Base-by-base conservation (phyloP, 2,888 invertebrate species). In the Andrena trimmerana region DNA sequence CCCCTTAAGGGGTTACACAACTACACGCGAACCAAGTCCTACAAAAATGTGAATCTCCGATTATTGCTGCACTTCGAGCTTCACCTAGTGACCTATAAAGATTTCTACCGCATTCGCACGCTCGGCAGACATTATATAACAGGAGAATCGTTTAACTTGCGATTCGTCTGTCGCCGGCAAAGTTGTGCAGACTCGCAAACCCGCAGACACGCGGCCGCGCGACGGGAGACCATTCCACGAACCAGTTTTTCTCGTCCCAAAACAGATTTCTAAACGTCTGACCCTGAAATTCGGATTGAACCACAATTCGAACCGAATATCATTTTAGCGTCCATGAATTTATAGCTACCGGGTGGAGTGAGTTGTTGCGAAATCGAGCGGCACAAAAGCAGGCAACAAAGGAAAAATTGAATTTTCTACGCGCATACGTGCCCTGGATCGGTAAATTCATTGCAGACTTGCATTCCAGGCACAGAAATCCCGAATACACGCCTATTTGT, bases 391-490 rank as follows among this genome's bases (percentile, higher is more conserved):
- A 1, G 42, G 16, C 27, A 7, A 62, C 69, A 74, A 59, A 72
- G 29, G 65, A 78, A 83, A 77, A 83, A 68, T 67, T 67, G 74
- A 71, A 84, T 84, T 79, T 79, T 77, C 84, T 84, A 84, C 79
- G 54, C 60, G 63, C 59, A 16, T 16, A 83, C 84, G 81, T 81
- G 83, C 65, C 52, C 31, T 65, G 83, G 24, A 77, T 83, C 74
- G 67, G 54, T 72, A 79, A 79, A 73, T 36, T 27, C 27, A 6
- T n/a, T 52, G 74, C 74, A 67, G 52, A 63, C 82, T 63, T 78
- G 81, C 78, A 81, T 74, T 70, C 80, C 63, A 48, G 48, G 54
- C 77, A 67, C 29, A 75, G 78, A 83, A 80, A 81, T 69, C 54
- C 66, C 81, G 67, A 78, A 78, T 66, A 77, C 69, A 66, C 54